Conservation (phyloP, 2,888 invertebrate species). For the Patella ulyssiponensis region DNA sequence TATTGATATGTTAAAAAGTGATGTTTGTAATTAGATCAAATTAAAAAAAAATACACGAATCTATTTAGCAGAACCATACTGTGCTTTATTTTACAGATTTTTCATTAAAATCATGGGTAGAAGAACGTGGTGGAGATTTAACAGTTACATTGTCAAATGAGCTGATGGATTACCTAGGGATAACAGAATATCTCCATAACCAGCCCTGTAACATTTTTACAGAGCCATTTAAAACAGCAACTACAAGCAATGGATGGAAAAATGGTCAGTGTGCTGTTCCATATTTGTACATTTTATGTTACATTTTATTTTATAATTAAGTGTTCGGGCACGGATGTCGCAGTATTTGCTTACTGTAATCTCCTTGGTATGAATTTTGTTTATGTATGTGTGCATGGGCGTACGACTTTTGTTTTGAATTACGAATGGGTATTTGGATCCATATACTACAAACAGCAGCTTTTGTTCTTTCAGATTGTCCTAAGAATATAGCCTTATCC, state of each 20-base stretch:
- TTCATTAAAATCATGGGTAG: conserved; percentile 9
- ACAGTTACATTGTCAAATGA: conserved; percentile 10
- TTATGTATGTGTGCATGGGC: too few species aligned
- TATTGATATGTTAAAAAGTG: too few species aligned
- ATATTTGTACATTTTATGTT: too few species aligned
- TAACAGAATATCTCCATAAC: conserved; percentile 14
- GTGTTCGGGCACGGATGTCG: too few species aligned
- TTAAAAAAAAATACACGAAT: too few species aligned
- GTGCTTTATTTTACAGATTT: conserved; percentile 16
- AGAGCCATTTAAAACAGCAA: conserved; percentile 14
- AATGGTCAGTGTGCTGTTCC: neutral
- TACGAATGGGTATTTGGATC: too few species aligned
- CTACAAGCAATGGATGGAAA: conserved; percentile 8
- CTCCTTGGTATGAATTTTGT: too few species aligned
- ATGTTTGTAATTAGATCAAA: too few species aligned
- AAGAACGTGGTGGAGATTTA: conserved; percentile 12
- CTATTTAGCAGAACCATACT: too few species aligned
- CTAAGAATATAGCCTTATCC: conserved; percentile 21
- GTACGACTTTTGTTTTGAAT: too few species aligned
- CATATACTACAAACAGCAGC: neutral
- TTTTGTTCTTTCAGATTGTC: conserved; percentile 24
- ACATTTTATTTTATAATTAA: too few species aligned
- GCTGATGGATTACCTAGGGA: conserved; percentile 20
- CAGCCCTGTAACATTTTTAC: conserved; percentile 11
- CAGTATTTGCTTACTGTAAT: too few species aligned